A percentile compares a stretch with the other conserved stretches of the same genome.
Conservation (phyloP, 1,140 invertebrate species). For the Fopius arisanus region DNA sequence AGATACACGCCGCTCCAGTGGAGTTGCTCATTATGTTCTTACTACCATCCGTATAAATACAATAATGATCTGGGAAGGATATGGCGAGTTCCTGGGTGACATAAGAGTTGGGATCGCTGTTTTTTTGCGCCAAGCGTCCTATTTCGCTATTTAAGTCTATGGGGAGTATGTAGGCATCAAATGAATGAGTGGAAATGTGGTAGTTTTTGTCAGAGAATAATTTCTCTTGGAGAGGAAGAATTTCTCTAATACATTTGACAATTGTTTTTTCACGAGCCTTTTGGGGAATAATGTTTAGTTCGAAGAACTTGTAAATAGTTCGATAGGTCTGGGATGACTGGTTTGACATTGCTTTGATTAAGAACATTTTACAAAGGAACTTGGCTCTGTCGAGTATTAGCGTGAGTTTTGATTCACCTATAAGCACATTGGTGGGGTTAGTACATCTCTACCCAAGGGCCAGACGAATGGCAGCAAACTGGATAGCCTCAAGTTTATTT, state of each 20-base stretch:
- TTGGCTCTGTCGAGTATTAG: too few relatives aligned
- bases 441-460: too few relatives aligned
- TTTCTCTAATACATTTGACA: too few relatives aligned
- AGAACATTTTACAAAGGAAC: too few relatives aligned
- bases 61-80: background rate
- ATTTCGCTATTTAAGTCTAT: background rate
- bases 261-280: too few relatives aligned
- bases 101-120: background rate
- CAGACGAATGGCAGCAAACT: constrained; percentile 2
- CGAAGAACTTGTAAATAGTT: too few relatives aligned
- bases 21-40: background rate
- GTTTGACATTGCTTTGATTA: too few relatives aligned
- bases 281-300: too few relatives aligned
- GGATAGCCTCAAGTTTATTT: constrained; percentile 17
- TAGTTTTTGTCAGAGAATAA: background rate
- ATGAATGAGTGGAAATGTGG: background rate
- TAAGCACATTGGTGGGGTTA: background rate
- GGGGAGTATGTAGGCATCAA: background rate
- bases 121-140: background rate
- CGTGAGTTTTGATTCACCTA: background rate
- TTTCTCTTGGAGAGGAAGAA: too few relatives aligned
- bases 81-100: background rate
- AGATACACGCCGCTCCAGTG: background rate
- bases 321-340: too few relatives aligned
- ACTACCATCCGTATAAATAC: constrained; percentile 23